Conservation (phyloP, 2,113 vertebrate species). For the Heteronetta atricapilla region DNA sequence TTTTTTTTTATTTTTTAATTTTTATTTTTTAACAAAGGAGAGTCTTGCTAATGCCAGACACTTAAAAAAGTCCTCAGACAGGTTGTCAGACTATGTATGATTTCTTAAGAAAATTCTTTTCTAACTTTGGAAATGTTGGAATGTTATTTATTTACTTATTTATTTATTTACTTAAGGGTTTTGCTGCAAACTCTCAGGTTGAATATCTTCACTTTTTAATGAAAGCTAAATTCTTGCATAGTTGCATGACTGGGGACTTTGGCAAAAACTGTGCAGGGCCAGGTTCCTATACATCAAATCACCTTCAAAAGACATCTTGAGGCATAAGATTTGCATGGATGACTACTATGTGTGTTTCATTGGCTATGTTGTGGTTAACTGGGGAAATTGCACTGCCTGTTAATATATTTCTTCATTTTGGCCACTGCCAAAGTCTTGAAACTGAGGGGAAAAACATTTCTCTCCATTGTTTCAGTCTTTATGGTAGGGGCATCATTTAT, state of each 20-base stretch:
- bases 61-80: not conserved
- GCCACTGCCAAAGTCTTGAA: not conserved
- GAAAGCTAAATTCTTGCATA: not conserved
- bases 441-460: not conserved
- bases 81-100: not conserved
- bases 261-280: rapidly evolving
- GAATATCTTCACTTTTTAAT: not conserved
- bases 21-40: not conserved
- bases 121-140: not conserved
- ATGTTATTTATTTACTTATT: not conserved
- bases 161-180: not conserved
- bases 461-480: not conserved
- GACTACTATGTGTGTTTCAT: rapidly evolving
- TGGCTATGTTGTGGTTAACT: not conserved
- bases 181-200: not conserved
- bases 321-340: not conserved
- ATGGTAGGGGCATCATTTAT: rapidly evolving
- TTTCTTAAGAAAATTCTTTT: not conserved
- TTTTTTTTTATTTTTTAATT: not conserved
- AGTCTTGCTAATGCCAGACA: not conserved
- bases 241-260: not conserved
- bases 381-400: not conserved
- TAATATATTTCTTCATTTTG: not conserved
- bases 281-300: not conserved
- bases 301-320: not conserved